A percentile compares a stretch with the other conserved stretches of the same genome.
phyloP scores from a whole-genome alignment of 2,113 vertebrate genomes.

The Paramormyrops kingsleyae region DNA sequence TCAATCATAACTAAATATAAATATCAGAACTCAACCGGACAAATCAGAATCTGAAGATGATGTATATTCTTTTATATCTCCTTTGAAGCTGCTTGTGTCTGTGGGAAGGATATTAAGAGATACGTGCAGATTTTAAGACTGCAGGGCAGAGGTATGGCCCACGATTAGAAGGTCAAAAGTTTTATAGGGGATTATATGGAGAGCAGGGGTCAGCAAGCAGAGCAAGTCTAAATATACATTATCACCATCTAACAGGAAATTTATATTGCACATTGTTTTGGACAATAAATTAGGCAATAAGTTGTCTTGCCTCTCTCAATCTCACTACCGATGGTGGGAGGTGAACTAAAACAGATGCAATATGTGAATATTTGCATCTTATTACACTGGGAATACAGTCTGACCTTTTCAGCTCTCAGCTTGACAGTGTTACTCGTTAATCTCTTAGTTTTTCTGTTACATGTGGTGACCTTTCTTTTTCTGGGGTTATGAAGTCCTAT shows the following conservation, averaged over 20 bases:
- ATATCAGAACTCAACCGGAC: background rate
- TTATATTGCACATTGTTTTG: slow-evolving; percentile 19
- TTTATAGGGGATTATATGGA: slow-evolving; percentile 10
- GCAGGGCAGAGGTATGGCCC: background rate
- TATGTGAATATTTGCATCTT: background rate
- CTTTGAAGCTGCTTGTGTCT: background rate
- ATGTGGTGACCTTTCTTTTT: background rate
- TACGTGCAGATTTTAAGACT: background rate
- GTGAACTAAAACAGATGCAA: background rate
- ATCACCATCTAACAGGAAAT: slow-evolving; percentile 19
- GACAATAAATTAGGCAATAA: slow-evolving; percentile 3
- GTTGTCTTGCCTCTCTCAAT: background rate
- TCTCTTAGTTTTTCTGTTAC: background rate
- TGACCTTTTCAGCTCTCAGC: background rate
- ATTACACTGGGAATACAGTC: background rate
- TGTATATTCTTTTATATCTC: background rate
- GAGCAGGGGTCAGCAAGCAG: slow-evolving; percentile 13
- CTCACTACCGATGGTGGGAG: background rate
- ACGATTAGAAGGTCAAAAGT: background rate
- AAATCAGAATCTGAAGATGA: background rate
- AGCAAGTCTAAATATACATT: slow-evolving; percentile 20
- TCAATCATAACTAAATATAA: background rate
- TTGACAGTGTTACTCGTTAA: background rate
- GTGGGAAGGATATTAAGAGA: background rate
- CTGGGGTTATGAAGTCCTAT: background rate